phyloP scores from a whole-genome alignment of 2,797 vertebrate species.

The Manis pentadactyla region DNA sequence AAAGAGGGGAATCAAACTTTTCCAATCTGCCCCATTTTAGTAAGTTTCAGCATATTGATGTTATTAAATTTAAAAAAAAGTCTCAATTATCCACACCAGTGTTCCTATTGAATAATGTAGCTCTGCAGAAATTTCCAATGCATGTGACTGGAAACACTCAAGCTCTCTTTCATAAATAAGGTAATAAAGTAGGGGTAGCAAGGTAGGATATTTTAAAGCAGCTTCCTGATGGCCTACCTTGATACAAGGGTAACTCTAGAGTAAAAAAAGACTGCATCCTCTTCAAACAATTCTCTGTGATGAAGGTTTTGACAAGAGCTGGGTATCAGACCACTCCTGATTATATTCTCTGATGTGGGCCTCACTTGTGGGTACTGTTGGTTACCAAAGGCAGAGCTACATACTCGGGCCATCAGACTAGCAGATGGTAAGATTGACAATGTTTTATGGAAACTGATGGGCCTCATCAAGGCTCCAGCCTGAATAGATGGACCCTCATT shows the following conservation, averaged over 20 bases:
- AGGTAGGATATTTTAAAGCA: neutral
- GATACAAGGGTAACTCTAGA: neutral
- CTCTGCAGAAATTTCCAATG: neutral
- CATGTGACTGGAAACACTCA: neutral
- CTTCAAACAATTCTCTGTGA: slow-evolving; percentile 30
- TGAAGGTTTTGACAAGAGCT: neutral
- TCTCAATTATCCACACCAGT: neutral
- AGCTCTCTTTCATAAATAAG: neutral
- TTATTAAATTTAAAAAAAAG: neutral
- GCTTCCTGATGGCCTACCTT: neutral
- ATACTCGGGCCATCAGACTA: neutral
- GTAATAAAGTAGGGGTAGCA: neutral
- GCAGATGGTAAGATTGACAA: slow-evolving; percentile 44
- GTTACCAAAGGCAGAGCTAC: neutral
- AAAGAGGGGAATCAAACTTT: neutral
- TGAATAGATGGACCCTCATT: neutral
- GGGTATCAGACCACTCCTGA: neutral
- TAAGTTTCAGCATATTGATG: neutral
- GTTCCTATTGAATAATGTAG: neutral
- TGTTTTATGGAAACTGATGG: slow-evolving; percentile 30
- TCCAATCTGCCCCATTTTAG: neutral
- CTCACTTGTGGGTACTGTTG: neutral
- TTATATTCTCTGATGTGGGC: neutral
- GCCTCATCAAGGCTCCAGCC: neutral
- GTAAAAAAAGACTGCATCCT: neutral